Evolutionary conservation across 1,140 invertebrate species (phyloP).

Genomic region (Mesaphorura yosii): DNA sequence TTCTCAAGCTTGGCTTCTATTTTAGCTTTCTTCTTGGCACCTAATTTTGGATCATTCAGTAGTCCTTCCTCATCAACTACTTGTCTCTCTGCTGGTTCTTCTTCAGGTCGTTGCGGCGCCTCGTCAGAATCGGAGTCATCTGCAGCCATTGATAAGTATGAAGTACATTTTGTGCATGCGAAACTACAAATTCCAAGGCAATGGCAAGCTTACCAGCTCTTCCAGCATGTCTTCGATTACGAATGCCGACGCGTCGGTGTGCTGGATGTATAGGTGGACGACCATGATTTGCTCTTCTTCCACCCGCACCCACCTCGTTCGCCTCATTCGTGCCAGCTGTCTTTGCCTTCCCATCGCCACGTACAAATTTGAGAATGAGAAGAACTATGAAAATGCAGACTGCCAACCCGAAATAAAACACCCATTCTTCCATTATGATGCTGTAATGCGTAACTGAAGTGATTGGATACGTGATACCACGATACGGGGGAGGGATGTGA

Average conservation of each 20-base stretch:
- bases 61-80: conserved; percentile 13
- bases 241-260: conserved; percentile 5
- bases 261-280: neutral
- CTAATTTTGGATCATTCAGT: conserved; percentile 44
- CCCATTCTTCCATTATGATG: conserved; percentile 12
- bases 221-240: conserved; percentile 12
- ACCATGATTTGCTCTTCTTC: neutral
- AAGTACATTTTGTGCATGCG: neutral
- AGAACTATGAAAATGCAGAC: neutral
- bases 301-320: neutral
- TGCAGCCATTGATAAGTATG: neutral
- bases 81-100: neutral
- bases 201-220: conserved; percentile 4
- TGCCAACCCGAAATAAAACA: conserved; percentile 17
- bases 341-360: neutral
- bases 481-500: neutral
- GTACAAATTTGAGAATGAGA: neutral
- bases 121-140: conserved; percentile 20
- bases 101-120: conserved; percentile 1
- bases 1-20: conserved; percentile 85
- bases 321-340: neutral
- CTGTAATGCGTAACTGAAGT: neutral
- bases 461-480: neutral
- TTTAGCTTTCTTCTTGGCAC: conserved; percentile 83
- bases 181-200: neutral